Conservation (phyloP, 2,888 invertebrate species). For the Apotomis betuletana region DNA sequence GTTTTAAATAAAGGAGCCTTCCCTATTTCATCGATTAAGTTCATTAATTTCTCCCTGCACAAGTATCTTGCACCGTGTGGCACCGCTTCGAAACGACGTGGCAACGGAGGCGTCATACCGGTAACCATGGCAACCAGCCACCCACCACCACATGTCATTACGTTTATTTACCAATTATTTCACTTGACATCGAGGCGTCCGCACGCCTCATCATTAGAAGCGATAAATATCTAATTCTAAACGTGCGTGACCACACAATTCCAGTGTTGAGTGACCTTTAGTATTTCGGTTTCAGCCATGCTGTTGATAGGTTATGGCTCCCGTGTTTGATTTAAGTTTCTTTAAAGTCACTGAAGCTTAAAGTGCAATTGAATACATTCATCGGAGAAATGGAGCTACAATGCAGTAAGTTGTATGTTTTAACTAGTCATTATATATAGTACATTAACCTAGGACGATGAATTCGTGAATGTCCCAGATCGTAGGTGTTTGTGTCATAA, state of each 20-base stretch:
- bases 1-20: slow-evolving; percentile 9
- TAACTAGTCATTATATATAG: no score
- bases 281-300: slow-evolving; percentile 19
- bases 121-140: slow-evolving; percentile 65
- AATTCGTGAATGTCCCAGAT: no score
- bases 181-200: slow-evolving; percentile 59
- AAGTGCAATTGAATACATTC: slow-evolving; percentile 2
- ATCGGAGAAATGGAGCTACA: slow-evolving; percentile 12
- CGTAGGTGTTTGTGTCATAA: no score
- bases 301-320: slow-evolving; percentile 28
- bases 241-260: slow-evolving; percentile 44
- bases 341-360: slow-evolving; percentile 6
- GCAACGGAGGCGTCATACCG: slow-evolving; percentile 63
- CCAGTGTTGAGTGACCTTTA: slow-evolving; percentile 49
- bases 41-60: slow-evolving; percentile 48
- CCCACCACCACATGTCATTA: slow-evolving; percentile 53
- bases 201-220: slow-evolving; percentile 48
- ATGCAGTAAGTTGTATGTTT: slow-evolving; percentile 17
- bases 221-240: slow-evolving; percentile 43
- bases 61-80: slow-evolving; percentile 62
- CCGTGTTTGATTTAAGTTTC: slow-evolving; percentile 6
- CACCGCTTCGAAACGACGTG: slow-evolving; percentile 54
- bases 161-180: slow-evolving; percentile 72
- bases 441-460: no score
- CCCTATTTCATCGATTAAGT: slow-evolving; percentile 8